Evolutionary conservation across 2,113 vertebrate genomes (phyloP).

Genomic region (Manacus vitellinus): DNA sequence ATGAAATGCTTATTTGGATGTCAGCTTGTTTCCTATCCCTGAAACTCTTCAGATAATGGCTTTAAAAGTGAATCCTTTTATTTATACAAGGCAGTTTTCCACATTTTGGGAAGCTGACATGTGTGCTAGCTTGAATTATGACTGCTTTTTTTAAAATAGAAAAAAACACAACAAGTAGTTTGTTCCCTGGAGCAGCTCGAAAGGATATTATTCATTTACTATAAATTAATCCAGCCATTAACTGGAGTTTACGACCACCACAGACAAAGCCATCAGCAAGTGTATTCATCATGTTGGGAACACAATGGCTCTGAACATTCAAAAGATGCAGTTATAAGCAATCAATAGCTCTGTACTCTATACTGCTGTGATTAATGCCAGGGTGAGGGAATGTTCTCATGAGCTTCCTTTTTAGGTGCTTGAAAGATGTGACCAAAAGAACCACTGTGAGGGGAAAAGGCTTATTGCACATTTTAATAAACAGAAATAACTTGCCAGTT

Average conservation of each 20-base stretch:
- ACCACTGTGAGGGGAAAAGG: neutral
- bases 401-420: neutral
- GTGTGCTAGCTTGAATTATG: neutral
- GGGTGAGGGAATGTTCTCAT: neutral
- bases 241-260: constrained; percentile 44
- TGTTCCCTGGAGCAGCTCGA: neutral
- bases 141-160: neutral
- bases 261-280: constrained; percentile 44
- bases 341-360: constrained; percentile 19
- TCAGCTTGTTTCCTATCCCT: neutral
- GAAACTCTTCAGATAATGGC: neutral
- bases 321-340: constrained; percentile 47
- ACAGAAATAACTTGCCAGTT: neutral
- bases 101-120: constrained; percentile 15
- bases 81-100: neutral
- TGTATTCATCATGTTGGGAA: constrained; percentile 45
- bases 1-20: neutral
- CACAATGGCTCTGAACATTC: constrained; percentile 8
- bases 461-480: neutral
- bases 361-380: neutral
- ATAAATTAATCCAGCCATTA: constrained; percentile 53
- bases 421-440: neutral
- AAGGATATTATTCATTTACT: constrained; percentile 44
- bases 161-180: neutral
- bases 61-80: constrained; percentile 16